Base-by-base conservation (phyloP, 2,113 vertebrate genomes). In the Ophthalmolycus amberensis region DNA sequence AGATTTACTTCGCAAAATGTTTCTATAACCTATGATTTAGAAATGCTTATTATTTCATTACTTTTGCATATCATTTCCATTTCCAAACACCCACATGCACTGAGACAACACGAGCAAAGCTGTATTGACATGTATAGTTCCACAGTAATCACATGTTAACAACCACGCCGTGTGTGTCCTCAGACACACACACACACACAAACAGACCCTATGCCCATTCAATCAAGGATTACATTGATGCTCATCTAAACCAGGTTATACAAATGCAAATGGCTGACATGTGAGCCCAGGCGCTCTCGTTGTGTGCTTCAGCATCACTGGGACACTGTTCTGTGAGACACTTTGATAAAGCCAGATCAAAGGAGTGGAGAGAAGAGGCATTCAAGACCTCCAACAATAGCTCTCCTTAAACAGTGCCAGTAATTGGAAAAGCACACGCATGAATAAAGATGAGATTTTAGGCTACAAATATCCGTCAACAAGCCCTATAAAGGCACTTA, bases 291-390 rank as follows among this genome's bases (percentile, higher is more conserved):
- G 83, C 73, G 67, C 83, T 78, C 50, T 60, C 64, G 74, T 75
- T 81, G 85, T 85, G 82, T 66, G 80, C 72, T 82, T 81, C 74
- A 78, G 76, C 89, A 89, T 91, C 88, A 88, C 79, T 90, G 80
- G 48, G 0, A 32, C 68, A 69, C 73, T 83, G 66, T 65, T 83
- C 27, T 72, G 52, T 50, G 86, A 86, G 64, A 84, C 85, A 90
- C 91, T 91, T 85, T 90, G 88, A 94, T 90, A 82, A 83, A 85
- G 48, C 70, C 60, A 86, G 85, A 93, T 94, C 90, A 93, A 91
- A 93, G 88, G 60, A 58, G 63, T 60, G 44, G 37, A 79, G 83
- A 79, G 76, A 85, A 88, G 71, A 92, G 70, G 54, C 85, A 78
- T 84, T 91, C 74, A 87, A 76, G 79, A 90, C 88, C 88, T 72